Evolutionary conservation across 2,888 invertebrate genomes (phyloP).

Genomic region (Nymphalis polychloros): DNA sequence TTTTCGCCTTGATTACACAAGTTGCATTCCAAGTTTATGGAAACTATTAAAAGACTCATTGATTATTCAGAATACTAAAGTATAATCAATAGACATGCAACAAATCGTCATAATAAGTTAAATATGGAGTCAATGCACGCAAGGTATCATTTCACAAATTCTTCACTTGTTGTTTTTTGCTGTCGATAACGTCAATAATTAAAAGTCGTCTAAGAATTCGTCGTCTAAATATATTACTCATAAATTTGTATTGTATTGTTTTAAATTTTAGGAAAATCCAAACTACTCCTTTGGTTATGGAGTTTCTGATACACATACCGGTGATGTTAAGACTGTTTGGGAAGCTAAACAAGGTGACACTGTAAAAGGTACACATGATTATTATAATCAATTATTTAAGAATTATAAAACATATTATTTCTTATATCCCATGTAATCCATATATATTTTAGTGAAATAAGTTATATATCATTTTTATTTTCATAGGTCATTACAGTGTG

Average conservation of each 20-base stretch:
- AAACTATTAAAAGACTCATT: conserved; percentile 67
- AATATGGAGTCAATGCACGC: conserved; percentile 71
- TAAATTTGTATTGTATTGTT: conserved; percentile 35
- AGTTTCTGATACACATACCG: conserved; percentile 82
- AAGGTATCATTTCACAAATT: conserved; percentile 66
- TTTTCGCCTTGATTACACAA: conserved; percentile 55
- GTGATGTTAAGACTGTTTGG: conserved; percentile 84
- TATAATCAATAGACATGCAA: conserved; percentile 66
- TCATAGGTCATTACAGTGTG: conserved; percentile 84
- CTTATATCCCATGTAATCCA: too few relatives aligned
- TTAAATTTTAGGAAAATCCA: conserved; percentile 71
- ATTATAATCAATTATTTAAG: not conserved
- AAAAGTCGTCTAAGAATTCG: conserved; percentile 48
- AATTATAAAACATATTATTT: too few relatives aligned
- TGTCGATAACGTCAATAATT: conserved; percentile 51
- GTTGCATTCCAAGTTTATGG: conserved; percentile 63
- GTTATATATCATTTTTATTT: conserved; percentile 8
- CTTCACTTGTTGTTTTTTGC: conserved; percentile 51
- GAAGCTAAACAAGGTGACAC: conserved; percentile 83
- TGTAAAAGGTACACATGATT: conserved; percentile 70
- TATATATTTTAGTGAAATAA: not conserved
- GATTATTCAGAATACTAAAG: conserved; percentile 71
- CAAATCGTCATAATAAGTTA: conserved; percentile 63
- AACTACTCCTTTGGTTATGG: conserved; percentile 84
- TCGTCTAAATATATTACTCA: conserved; percentile 29